A percentile compares a stretch with the other conserved stretches of the same genome.
Evolutionary conservation across 2,113 vertebrate genomes (phyloP).

Genomic region (Irena cyanogastra): DNA sequence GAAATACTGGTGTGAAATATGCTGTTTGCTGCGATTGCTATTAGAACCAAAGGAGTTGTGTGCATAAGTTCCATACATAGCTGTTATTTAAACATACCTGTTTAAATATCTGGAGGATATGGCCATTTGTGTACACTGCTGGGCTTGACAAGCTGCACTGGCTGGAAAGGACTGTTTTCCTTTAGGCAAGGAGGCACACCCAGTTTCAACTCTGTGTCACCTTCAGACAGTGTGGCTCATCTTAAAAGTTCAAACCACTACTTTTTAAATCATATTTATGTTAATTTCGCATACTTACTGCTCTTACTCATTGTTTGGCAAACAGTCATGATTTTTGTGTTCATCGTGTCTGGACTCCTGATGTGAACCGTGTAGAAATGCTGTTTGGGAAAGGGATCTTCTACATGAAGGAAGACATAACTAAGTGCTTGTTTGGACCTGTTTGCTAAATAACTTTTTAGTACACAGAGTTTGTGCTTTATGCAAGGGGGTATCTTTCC

Average conservation of each 20-base stretch:
- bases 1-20: background rate
- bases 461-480: background rate
- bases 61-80: background rate
- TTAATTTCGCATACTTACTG: background rate
- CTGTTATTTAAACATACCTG: background rate
- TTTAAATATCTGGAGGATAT: background rate
- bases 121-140: background rate
- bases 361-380: background rate
- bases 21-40: background rate
- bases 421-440: background rate
- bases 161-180: slow-evolving; percentile 14
- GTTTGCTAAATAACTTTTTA: background rate
- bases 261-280: background rate
- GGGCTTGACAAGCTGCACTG: background rate
- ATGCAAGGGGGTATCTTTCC: background rate
- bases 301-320: background rate
- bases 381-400: background rate
- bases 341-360: background rate
- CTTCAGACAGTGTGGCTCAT: background rate
- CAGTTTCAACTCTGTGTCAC: slow-evolving; percentile 31
- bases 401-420: background rate
- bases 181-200: slow-evolving; percentile 1
- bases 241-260: background rate
- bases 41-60: background rate
- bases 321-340: background rate